Percentiles rank a stretch among this genome's conserved stretches.
Conservation (phyloP, 2,113 vertebrate genomes). For the Dascyllus trimaculatus region DNA sequence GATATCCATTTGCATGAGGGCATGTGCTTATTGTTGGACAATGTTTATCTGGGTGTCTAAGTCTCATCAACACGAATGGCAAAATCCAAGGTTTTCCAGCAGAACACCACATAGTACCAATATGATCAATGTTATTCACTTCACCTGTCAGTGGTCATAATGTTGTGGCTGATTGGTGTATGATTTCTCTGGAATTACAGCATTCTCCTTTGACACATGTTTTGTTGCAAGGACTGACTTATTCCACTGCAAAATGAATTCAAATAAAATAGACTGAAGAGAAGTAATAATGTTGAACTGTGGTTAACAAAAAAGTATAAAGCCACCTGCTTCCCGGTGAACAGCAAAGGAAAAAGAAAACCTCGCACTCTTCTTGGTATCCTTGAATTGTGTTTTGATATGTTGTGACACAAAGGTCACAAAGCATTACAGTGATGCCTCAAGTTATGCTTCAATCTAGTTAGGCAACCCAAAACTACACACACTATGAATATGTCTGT, state of each 20-base stretch:
- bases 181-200: too few species aligned
- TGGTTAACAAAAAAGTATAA: background rate
- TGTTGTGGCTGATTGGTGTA: too few species aligned
- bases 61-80: too few species aligned
- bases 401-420: slow-evolving; percentile 37
- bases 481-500: slow-evolving; percentile 8
- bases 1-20: too few species aligned
- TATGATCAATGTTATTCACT: too few species aligned
- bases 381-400: slow-evolving; percentile 4
- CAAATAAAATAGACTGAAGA: background rate
- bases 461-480: background rate
- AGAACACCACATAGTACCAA: too few species aligned
- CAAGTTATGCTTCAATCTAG: slow-evolving; percentile 11
- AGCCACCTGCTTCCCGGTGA: background rate
- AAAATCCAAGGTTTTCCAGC: too few species aligned
- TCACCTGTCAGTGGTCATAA: too few species aligned
- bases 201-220: background rate
- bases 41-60: too few species aligned
- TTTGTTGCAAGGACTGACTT: background rate
- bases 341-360: background rate
- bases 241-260: background rate
- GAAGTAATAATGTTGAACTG: background rate
- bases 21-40: too few species aligned
- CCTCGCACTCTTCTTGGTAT: background rate
- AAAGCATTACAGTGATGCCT: background rate